Evolutionary conservation across 23 tunicate genomes (phyloP).

Genomic region (Oikopleura dioica): DNA sequence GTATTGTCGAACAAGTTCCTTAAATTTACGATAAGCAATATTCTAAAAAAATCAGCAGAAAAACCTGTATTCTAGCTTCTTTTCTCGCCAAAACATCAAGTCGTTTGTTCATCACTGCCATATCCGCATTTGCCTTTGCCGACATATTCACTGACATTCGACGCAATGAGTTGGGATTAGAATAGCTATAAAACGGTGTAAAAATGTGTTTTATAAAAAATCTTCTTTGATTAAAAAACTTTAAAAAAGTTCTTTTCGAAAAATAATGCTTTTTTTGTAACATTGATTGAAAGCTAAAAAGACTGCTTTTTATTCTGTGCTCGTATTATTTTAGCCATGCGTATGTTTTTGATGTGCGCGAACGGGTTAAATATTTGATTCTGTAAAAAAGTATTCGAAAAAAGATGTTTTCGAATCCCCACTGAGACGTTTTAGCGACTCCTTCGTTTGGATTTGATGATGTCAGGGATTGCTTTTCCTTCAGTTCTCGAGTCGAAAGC

Average conservation of each 20-base stretch:
- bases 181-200: too few species aligned
- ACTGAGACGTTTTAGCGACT: not conserved
- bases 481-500: slow-evolving; percentile 10
- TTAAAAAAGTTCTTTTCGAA: too few species aligned
- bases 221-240: too few species aligned
- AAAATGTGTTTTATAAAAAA: too few species aligned
- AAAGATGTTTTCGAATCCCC: not conserved
- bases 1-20: not conserved
- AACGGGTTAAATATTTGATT: not conserved
- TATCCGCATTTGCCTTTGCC: slow-evolving; percentile 37
- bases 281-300: too few species aligned
- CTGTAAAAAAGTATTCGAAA: not conserved
- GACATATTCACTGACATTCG: slow-evolving; percentile 18
- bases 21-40: not conserved
- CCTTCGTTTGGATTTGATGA: not conserved
- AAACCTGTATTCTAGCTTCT: slow-evolving; percentile 89
- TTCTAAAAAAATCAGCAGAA: not conserved
- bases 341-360: too few species aligned
- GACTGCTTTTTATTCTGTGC: too few species aligned
- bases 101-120: slow-evolving; percentile 63
- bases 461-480: not conserved
- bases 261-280: too few species aligned
- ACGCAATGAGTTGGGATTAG: slow-evolving; percentile 12
- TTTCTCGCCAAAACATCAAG: slow-evolving; percentile 50
- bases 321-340: too few species aligned